Percentiles rank a stretch among this genome's conserved stretches.
Evolutionary conservation across 2,888 invertebrate genomes (phyloP).

Genomic region (Troides helena): DNA sequence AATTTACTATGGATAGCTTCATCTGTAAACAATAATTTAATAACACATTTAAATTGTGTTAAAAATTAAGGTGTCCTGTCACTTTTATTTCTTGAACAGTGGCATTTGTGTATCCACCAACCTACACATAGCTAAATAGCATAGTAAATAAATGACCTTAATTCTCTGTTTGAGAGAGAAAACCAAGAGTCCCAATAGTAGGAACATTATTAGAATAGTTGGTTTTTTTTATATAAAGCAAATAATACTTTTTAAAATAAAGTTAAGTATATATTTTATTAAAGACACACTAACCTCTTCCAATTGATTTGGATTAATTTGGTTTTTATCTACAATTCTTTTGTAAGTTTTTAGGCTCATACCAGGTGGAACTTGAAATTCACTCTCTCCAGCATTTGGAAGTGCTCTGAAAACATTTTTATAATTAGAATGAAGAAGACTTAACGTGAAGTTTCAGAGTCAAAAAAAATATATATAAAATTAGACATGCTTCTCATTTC

Average conservation of each 20-base stretch:
- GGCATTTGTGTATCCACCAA: not conserved
- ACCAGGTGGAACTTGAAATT: conserved; percentile 85
- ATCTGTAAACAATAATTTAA: conserved; percentile 49
- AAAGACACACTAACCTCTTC: conserved; percentile 82
- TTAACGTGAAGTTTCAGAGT: no score
- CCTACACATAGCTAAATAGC: no score
- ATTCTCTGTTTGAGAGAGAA: no score
- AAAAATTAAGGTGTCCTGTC: no score
- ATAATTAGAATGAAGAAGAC: not conserved
- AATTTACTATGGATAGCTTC: conserved; percentile 83
- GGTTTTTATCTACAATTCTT: conserved; percentile 85
- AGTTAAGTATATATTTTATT: not conserved
- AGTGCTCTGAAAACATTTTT: conserved; percentile 60
- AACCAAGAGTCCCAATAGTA: no score
- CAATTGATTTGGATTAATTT: conserved; percentile 88
- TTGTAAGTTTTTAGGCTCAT: conserved; percentile 88
- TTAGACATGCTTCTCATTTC: no score
- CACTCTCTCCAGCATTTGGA: conserved; percentile 73
- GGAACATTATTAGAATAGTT: no score
- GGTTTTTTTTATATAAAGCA: no score
- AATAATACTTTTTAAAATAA: no score
- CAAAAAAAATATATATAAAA: no score
- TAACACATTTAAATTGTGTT: not conserved
- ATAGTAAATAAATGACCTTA: no score
- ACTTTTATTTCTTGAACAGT: no score